Percentiles rank a stretch among this genome's conserved stretches.
phyloP scores from a whole-genome alignment of 2,888 invertebrate species.

The Anthoptus insignis region DNA sequence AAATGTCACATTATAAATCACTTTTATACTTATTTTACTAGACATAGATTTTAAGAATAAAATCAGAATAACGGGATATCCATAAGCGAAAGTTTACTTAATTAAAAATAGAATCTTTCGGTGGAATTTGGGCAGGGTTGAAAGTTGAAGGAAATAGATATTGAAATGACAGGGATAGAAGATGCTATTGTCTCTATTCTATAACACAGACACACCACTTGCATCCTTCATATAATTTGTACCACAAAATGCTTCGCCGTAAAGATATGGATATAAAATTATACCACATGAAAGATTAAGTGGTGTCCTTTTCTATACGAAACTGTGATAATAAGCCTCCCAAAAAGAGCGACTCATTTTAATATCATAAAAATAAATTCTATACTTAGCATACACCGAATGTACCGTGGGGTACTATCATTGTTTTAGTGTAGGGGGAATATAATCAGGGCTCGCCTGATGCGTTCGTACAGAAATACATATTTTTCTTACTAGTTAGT shows the following conservation, averaged over 20 bases:
- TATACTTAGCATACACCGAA: slow-evolving; percentile 62
- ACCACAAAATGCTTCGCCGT: slow-evolving; percentile 73
- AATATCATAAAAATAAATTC: slow-evolving; percentile 70
- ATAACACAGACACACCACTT: slow-evolving; percentile 45
- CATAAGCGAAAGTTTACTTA: neutral
- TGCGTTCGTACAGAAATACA: slow-evolving; percentile 53
- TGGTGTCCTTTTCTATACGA: slow-evolving; percentile 37
- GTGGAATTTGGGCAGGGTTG: no score
- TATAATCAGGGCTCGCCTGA: slow-evolving; percentile 62
- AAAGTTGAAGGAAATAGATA: neutral
- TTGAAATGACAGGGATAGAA: neutral
- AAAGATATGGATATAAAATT: slow-evolving; percentile 62
- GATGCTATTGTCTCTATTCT: slow-evolving; percentile 22
- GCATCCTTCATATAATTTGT: slow-evolving; percentile 64
- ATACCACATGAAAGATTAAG: slow-evolving; percentile 43
- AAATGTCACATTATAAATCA: slow-evolving; percentile 28
- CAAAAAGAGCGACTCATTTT: slow-evolving; percentile 42
- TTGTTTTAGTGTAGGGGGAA: slow-evolving; percentile 58
- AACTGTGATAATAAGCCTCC: slow-evolving; percentile 29
- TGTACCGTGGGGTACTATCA: slow-evolving; percentile 39
- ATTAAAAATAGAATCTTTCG: slow-evolving; percentile 2
- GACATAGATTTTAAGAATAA: neutral
- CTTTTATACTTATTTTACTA: slow-evolving; percentile 18
- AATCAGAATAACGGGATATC: neutral
- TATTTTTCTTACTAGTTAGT: slow-evolving; percentile 46